phyloP scores from a whole-genome alignment of 2,888 invertebrate genomes.

The Leptarthrus brevirostris region DNA sequence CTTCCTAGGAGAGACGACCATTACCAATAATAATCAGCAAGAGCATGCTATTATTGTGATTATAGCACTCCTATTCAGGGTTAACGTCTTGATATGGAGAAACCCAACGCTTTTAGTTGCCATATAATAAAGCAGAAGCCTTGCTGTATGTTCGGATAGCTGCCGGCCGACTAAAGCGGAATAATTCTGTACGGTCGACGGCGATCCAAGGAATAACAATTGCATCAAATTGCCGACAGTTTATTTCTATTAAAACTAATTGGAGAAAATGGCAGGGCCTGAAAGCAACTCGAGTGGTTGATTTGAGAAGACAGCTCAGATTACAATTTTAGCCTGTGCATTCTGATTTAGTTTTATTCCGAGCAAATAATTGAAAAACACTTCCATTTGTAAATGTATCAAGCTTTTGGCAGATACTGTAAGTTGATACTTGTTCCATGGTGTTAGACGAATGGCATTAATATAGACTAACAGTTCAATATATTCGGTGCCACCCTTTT shows the following conservation, averaged over 20 bases:
- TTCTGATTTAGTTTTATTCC: constrained; percentile 27
- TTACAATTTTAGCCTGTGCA: constrained; percentile 37
- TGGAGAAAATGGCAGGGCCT: constrained; percentile 53
- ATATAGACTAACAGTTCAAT: too few relatives aligned
- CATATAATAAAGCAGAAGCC: not conserved
- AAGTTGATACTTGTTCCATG: too few relatives aligned
- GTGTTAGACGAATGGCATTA: too few relatives aligned
- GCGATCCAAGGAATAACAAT: constrained; percentile 48
- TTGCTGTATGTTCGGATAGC: not conserved
- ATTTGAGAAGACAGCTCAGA: constrained; percentile 43
- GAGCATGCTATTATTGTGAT: constrained; percentile 2
- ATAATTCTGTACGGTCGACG: constrained; percentile 30
- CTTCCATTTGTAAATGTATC: too few relatives aligned
- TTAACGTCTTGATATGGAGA: constrained; percentile 38
- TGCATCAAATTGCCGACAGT: constrained; percentile 53
- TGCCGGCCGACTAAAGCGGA: constrained; percentile 10
- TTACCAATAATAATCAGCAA: constrained; percentile 20
- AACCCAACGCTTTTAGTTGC: constrained; percentile 21
- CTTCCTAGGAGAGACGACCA: too few relatives aligned
- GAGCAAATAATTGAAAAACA: not conserved
- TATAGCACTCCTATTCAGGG: constrained; percentile 19
- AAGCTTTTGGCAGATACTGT: too few relatives aligned
- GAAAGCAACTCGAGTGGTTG: constrained; percentile 43
- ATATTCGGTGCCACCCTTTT: too few relatives aligned
- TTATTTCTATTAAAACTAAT: constrained; percentile 54